Evolutionary conservation across 2,888 invertebrate genomes (phyloP).

Genomic region (Aquatica leii): DNA sequence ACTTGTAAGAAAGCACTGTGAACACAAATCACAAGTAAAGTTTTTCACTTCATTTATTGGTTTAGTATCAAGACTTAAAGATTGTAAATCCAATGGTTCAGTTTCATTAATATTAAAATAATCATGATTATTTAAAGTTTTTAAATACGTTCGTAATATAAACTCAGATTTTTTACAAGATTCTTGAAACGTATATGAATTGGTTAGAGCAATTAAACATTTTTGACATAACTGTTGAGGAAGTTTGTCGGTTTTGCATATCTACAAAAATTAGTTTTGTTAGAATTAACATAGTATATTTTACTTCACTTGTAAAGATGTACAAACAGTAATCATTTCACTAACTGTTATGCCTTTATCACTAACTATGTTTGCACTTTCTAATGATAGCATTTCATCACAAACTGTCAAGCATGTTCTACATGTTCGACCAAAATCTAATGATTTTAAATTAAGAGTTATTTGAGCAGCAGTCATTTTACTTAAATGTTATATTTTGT

Average conservation of each 20-base stretch:
- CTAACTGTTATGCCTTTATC: constrained; percentile 23
- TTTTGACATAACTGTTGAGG: constrained; percentile 36
- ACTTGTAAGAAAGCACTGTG: constrained; percentile 37
- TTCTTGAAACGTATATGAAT: constrained; percentile 35
- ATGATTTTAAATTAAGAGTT: background rate
- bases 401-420: constrained; percentile 32
- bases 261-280: constrained; percentile 22
- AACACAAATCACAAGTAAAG: constrained; percentile 43
- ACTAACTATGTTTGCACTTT: constrained; percentile 19
- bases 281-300: no score
- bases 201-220: constrained; percentile 30
- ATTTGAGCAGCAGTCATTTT: background rate
- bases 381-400: constrained; percentile 28
- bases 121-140: background rate
- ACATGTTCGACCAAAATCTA: constrained; percentile 29
- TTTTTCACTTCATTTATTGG: constrained; percentile 11
- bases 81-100: no score
- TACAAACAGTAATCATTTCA: constrained; percentile 36
- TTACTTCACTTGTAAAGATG: constrained; percentile 32
- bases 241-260: constrained; percentile 34
- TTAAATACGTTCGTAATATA: constrained; percentile 26
- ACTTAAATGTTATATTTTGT: no score
- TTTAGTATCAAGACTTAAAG: no score
- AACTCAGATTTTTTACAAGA: constrained; percentile 29
- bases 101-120: background rate